Percentiles rank a stretch among this genome's conserved stretches.
These are phyloP conservation scores for Penaeus japonicus DNA, from an alignment of 1,140 invertebrate species.

Conservation along the genomic window DNA sequence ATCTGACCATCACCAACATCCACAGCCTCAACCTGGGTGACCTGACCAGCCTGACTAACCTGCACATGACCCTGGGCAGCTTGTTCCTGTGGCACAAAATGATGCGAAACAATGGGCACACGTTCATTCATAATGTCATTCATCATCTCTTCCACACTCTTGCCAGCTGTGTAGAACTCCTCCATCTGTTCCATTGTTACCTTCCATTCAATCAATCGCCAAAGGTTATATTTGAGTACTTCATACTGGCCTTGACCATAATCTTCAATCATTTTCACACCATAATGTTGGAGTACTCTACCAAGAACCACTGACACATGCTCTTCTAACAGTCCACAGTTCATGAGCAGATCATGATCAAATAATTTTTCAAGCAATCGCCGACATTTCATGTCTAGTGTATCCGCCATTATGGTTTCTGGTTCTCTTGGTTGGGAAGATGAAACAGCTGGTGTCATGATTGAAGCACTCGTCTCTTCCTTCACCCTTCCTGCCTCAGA, in stretches of 20 bases:
- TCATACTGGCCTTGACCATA: conserved; percentile 59
- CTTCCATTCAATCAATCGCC: conserved; percentile 59
- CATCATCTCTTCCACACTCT: conserved; percentile 60
- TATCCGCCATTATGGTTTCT: conserved; percentile 52
- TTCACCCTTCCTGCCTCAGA: conserved; percentile 10
- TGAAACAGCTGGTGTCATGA: not conserved
- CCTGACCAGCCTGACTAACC: not conserved
- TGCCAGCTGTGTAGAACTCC: conserved; percentile 57
- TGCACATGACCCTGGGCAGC: not conserved
- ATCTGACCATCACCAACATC: conserved; percentile 50
- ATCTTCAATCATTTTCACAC: conserved; percentile 59
- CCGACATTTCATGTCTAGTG: conserved; percentile 56
- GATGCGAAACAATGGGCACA: conserved; percentile 55
- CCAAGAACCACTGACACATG: conserved; percentile 58
- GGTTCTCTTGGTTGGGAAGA: conserved; percentile 23
- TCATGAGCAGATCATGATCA: conserved; percentile 40
- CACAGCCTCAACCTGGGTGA: conserved; percentile 45
- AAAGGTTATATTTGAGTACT: conserved; percentile 58
- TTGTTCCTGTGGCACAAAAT: conserved; percentile 50
- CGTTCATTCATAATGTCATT: conserved; percentile 59
- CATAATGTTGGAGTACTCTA: conserved; percentile 56
- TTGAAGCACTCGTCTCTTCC: not conserved
- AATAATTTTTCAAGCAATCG: conserved; percentile 55
- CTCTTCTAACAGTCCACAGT: conserved; percentile 54
- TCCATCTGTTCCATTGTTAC: conserved; percentile 60